These are phyloP conservation scores for Alligator mississippiensis DNA, from an alignment of 2,113 vertebrate species.

Conservation along the genomic window DNA sequence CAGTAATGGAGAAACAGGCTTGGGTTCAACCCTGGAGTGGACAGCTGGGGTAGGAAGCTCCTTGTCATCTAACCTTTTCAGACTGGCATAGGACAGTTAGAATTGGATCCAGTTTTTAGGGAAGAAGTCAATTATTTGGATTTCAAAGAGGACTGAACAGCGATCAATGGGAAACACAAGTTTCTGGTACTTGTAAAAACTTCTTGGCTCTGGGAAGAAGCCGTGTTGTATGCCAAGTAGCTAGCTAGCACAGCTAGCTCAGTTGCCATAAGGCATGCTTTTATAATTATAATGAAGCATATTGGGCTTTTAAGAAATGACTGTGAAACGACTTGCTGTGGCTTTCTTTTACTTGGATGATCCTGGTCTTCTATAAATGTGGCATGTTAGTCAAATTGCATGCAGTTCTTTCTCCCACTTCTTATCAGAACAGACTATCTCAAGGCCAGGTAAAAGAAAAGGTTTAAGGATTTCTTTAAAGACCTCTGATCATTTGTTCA, in stretches of 20 bases:
- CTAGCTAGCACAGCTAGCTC: constrained; percentile 36
- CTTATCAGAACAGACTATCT: background rate
- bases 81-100: background rate
- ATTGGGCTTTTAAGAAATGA: constrained; percentile 10
- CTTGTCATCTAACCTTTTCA: background rate
- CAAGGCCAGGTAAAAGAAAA: background rate
- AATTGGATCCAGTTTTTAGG: background rate
- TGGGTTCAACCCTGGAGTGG: background rate
- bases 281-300: background rate
- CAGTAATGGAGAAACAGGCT: background rate
- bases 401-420: background rate
- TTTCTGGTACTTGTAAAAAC: background rate
- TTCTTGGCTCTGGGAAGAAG: background rate
- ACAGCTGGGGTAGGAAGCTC: background rate
- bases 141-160: background rate
- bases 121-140: background rate
- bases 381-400: constrained; percentile 18
- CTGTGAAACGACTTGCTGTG: background rate
- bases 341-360: background rate
- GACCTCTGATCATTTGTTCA: background rate
- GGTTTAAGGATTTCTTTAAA: background rate
- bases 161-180: background rate
- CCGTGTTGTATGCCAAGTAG: background rate
- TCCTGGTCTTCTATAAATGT: background rate
- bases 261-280: background rate